phyloP scores from a whole-genome alignment of 2,888 invertebrate species.

The Apamea sordens region DNA sequence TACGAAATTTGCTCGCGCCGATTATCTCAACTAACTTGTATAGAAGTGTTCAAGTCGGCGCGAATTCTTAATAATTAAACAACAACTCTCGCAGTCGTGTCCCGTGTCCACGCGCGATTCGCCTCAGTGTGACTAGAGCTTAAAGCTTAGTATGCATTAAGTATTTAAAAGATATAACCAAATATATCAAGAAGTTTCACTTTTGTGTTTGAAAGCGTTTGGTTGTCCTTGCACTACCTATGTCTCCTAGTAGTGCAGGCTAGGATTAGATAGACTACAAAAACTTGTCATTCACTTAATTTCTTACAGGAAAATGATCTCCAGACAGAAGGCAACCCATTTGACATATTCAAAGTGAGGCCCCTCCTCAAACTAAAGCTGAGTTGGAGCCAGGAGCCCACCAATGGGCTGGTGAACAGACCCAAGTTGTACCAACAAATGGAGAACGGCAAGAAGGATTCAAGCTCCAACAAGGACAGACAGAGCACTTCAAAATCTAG shows the following conservation, averaged over 20 bases:
- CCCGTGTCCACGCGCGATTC: neutral
- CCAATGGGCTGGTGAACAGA: conserved; percentile 92
- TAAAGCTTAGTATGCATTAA: neutral
- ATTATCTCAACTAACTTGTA: neutral
- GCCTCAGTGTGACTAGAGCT: neutral
- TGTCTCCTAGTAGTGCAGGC: neutral
- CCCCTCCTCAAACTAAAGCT: conserved; percentile 96
- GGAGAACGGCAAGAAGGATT: conserved; percentile 85
- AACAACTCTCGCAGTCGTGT: too few species aligned
- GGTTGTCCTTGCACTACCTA: neutral
- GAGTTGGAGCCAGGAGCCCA: conserved; percentile 94
- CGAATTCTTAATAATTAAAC: neutral
- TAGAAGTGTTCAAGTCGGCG: neutral
- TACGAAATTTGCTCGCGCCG: neutral
- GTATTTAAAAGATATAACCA: neutral
- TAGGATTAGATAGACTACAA: neutral
- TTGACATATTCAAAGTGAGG: conserved; percentile 94
- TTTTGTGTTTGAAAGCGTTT: neutral
- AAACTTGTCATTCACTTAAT: neutral
- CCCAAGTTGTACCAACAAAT: conserved; percentile 90
- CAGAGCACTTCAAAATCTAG: conserved; percentile 77
- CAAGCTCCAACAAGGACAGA: conserved; percentile 77
- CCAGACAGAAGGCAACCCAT: conserved; percentile 89
- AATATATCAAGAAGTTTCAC: neutral
- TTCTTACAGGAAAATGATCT: conserved; percentile 83